Evolutionary conservation across 2,797 vertebrate species (phyloP).

Genomic region (Chromobotia macracanthus): DNA sequence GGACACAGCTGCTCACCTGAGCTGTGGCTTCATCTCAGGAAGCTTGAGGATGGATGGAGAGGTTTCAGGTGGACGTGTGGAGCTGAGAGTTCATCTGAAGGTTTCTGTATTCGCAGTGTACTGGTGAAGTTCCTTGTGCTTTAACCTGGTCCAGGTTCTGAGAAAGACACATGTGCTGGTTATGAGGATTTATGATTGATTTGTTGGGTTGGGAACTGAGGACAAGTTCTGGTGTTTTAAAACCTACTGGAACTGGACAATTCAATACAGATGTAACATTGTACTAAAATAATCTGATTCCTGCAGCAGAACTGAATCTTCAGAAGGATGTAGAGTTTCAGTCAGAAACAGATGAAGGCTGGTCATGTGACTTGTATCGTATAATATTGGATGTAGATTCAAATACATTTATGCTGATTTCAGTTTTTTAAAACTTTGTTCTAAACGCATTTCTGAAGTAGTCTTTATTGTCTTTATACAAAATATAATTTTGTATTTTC

Average conservation of each 20-base stretch:
- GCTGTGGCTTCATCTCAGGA: slow-evolving; percentile 10
- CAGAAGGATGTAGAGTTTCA: too few species aligned
- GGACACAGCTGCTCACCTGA: not conserved
- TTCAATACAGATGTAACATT: too few species aligned
- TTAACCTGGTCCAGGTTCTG: slow-evolving; percentile 20
- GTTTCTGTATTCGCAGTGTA: not conserved
- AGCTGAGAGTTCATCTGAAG: slow-evolving; percentile 6
- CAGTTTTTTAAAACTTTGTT: too few species aligned
- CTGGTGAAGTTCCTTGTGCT: not conserved
- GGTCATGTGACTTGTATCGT: too few species aligned
- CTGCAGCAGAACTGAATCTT: too few species aligned
- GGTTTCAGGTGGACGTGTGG: not conserved
- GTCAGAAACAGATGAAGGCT: slow-evolving; percentile 39
- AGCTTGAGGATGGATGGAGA: too few species aligned
- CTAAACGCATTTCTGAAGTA: too few species aligned
- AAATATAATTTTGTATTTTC: not conserved
- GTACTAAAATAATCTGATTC: too few species aligned
- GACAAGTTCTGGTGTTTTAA: too few species aligned
- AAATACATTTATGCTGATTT: too few species aligned
- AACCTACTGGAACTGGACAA: too few species aligned
- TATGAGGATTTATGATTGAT: slow-evolving; percentile 10
- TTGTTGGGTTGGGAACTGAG: not conserved
- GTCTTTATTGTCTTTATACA: not conserved
- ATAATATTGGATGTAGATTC: too few species aligned
- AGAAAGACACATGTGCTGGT: not conserved